Conservation (phyloP, 2,888 invertebrate genomes). For the Tetrapedia diversipes region DNA sequence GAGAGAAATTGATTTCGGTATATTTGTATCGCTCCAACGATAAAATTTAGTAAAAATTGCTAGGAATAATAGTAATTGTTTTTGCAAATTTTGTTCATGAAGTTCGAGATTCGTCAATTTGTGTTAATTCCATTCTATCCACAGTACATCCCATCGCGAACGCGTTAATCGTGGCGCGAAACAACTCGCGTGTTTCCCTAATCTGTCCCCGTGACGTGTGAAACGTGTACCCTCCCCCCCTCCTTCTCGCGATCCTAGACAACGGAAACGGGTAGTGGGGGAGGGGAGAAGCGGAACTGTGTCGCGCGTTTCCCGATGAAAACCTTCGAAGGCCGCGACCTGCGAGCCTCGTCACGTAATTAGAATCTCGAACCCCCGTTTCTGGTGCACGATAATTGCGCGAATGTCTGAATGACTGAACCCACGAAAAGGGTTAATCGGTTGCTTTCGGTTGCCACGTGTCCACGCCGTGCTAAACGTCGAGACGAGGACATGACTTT, state of each 20-base stretch:
- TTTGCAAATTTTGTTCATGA: background rate
- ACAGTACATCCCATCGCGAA: slow-evolving; percentile 26
- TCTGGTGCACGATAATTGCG: background rate
- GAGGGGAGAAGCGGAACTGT: too few species aligned
- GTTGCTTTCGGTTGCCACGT: too few species aligned
- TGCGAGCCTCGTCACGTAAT: slow-evolving; percentile 15
- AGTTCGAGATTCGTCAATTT: too few species aligned
- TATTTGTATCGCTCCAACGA: too few species aligned
- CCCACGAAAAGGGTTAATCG: too few species aligned
- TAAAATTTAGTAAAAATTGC: too few species aligned
- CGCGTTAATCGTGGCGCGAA: slow-evolving; percentile 54
- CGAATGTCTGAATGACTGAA: too few species aligned
- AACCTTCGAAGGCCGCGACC: slow-evolving; percentile 16
- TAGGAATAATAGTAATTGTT: too few species aligned
- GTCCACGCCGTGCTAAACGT: too few species aligned
- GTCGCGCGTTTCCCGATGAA: slow-evolving; percentile 3
- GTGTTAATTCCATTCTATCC: too few species aligned
- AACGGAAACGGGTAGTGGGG: slow-evolving; percentile 18
- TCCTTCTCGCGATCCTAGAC: slow-evolving; percentile 30
- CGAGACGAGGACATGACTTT: too few species aligned
- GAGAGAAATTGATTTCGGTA: too few species aligned
- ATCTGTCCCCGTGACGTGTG: slow-evolving; percentile 51
- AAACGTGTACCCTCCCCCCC: slow-evolving; percentile 17
- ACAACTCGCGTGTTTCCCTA: slow-evolving; percentile 49
- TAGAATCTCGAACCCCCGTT: slow-evolving; percentile 7